Evolutionary conservation across 2,113 vertebrate genomes (phyloP).

Genomic region (Sinocyclocheilus maitianheensis): DNA sequence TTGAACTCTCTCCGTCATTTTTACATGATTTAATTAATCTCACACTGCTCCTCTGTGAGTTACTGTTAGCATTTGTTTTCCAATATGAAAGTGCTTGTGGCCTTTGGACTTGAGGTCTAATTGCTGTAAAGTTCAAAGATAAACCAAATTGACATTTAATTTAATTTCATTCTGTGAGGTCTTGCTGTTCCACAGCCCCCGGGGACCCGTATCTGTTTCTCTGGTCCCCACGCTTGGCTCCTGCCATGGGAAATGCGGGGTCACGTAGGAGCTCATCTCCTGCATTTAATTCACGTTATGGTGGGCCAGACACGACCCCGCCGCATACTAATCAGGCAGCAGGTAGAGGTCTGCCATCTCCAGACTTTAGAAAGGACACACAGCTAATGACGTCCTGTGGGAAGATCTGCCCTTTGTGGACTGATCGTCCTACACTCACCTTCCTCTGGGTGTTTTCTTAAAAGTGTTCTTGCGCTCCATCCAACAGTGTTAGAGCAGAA

Average conservation of each 20-base stretch:
- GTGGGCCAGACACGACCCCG: not conserved
- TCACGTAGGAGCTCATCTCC: slow-evolving; percentile 38
- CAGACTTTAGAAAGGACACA: slow-evolving; percentile 21
- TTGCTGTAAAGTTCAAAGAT: slow-evolving; percentile 37
- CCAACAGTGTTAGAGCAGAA: not conserved
- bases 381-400: slow-evolving; percentile 45
- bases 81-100: slow-evolving; percentile 6
- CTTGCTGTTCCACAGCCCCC: not conserved
- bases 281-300: slow-evolving; percentile 7
- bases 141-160: slow-evolving; percentile 51
- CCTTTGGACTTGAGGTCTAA: slow-evolving; percentile 13
- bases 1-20: not conserved
- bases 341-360: not conserved
- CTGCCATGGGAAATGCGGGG: slow-evolving; percentile 23
- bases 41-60: not conserved
- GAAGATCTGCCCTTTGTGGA: slow-evolving; percentile 42
- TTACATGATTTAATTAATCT: slow-evolving; percentile 28
- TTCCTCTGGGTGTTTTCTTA: slow-evolving; percentile 10
- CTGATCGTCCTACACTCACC: not conserved
- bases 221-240: not conserved
- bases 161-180: slow-evolving; percentile 23
- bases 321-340: slow-evolving; percentile 30
- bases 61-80: not conserved
- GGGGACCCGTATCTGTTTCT: not conserved
- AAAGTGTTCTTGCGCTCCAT: not conserved